Conservation (phyloP, 2,888 invertebrate species). For the Papilio elwesi region DNA sequence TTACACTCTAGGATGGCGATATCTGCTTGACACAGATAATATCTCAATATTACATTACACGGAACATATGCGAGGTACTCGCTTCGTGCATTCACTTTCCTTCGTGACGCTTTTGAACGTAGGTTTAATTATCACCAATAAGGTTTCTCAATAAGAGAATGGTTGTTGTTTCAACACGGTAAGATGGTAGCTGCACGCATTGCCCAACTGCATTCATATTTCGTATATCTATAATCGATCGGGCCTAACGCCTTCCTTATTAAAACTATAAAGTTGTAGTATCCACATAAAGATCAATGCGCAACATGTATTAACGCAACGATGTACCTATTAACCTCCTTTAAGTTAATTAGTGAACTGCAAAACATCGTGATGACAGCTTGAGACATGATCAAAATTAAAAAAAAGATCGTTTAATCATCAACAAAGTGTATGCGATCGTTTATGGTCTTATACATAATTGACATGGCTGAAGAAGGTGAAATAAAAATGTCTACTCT, state of each 20-base stretch:
- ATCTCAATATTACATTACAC: conserved; percentile 15
- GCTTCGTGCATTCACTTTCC: conserved; percentile 18
- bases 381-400: conserved; percentile 1
- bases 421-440: background rate
- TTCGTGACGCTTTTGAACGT: conserved; percentile 31
- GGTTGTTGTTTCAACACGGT: conserved; percentile 34
- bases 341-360: conserved; percentile 22
- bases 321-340: conserved; percentile 29
- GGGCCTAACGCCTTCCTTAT: conserved; percentile 22
- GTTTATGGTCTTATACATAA: no score
- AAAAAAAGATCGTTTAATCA: background rate
- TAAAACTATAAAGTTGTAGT: conserved; percentile 19
- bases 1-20: background rate
- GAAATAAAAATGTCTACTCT: no score
- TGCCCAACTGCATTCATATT: conserved; percentile 29
- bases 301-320: background rate
- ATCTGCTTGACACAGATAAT: conserved; percentile 15
- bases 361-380: conserved; percentile 9
- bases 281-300: conserved; percentile 16
- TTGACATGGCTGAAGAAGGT: no score
- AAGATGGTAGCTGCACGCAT: conserved; percentile 9
- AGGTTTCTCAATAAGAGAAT: conserved; percentile 44
- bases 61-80: conserved; percentile 19
- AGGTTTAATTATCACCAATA: conserved; percentile 34
- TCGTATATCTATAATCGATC: conserved; percentile 14